Conservation (phyloP, 2,113 vertebrate genomes). For the Benitochromis conjunctus region DNA sequence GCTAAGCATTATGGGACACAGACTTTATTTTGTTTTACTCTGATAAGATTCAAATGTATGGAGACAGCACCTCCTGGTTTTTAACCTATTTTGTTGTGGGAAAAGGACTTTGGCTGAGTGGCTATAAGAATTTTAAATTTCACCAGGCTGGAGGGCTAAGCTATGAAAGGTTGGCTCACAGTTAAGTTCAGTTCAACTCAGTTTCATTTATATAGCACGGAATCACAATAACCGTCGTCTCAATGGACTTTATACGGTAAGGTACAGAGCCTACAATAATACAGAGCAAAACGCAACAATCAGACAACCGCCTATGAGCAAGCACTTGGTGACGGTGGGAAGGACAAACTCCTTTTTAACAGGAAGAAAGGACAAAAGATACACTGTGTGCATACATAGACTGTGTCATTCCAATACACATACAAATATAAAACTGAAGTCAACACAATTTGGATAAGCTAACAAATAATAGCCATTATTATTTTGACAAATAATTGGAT, state of each 20-base stretch:
- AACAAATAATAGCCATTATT: neutral
- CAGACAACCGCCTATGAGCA: neutral
- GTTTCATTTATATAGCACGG: neutral
- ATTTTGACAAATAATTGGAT: neutral
- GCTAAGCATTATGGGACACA: neutral
- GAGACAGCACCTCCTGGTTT: neutral
- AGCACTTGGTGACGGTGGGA: neutral
- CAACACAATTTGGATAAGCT: neutral
- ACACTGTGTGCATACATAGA: neutral
- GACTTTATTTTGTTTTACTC: neutral
- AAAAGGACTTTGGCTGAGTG: too few species aligned
- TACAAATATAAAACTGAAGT: neutral
- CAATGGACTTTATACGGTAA: neutral
- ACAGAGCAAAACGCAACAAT: neutral
- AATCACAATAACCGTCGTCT: neutral
- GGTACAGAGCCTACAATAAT: rapidly evolving
- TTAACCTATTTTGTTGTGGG: neutral
- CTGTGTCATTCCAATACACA: neutral
- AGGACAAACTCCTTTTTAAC: neutral
- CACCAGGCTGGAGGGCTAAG: too few species aligned
- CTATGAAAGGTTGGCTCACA: too few species aligned
- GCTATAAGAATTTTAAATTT: too few species aligned
- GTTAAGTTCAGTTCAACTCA: neutral
- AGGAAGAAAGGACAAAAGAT: neutral
- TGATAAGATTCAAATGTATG: neutral